These are phyloP conservation scores for Caenorhabditis uteleia DNA, from an alignment of 2,888 invertebrate genomes.

Conservation along the genomic window DNA sequence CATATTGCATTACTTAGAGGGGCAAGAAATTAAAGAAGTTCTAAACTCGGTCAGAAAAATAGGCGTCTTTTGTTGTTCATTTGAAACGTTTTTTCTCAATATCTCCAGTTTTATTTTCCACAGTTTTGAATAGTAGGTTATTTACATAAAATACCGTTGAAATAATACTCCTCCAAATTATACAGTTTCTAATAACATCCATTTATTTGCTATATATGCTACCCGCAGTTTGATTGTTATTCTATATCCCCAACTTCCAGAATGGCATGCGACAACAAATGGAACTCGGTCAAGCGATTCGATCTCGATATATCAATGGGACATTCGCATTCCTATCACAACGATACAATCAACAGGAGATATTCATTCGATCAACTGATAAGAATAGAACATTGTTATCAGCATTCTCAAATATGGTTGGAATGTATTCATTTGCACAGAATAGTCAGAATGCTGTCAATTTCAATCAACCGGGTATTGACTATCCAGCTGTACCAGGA, in stretches of 20 bases:
- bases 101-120: too few species aligned
- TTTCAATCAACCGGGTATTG: slow-evolving; percentile 30
- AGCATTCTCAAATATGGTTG: slow-evolving; percentile 69
- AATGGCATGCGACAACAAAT: slow-evolving; percentile 48
- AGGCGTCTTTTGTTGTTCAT: too few species aligned
- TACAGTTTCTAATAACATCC: too few species aligned
- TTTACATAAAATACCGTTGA: too few species aligned
- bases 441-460: slow-evolving; percentile 55
- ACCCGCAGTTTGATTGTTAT: too few species aligned
- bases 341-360: slow-evolving; percentile 26
- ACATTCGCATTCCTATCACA: slow-evolving; percentile 19
- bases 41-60: too few species aligned
- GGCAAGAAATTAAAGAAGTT: too few species aligned
- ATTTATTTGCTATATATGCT: too few species aligned
- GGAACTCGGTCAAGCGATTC: slow-evolving; percentile 36
- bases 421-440: slow-evolving; percentile 22
- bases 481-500: slow-evolving; percentile 26
- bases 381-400: slow-evolving; percentile 81
- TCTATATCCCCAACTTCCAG: slow-evolving; percentile 12
- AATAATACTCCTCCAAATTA: too few species aligned
- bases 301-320: slow-evolving; percentile 42
- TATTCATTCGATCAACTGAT: slow-evolving; percentile 80
- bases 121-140: too few species aligned
- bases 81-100: too few species aligned
- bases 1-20: too few species aligned